These are phyloP conservation scores for Corythaeola cristata DNA, from an alignment of 2,113 vertebrate genomes.

Conservation along the genomic window DNA sequence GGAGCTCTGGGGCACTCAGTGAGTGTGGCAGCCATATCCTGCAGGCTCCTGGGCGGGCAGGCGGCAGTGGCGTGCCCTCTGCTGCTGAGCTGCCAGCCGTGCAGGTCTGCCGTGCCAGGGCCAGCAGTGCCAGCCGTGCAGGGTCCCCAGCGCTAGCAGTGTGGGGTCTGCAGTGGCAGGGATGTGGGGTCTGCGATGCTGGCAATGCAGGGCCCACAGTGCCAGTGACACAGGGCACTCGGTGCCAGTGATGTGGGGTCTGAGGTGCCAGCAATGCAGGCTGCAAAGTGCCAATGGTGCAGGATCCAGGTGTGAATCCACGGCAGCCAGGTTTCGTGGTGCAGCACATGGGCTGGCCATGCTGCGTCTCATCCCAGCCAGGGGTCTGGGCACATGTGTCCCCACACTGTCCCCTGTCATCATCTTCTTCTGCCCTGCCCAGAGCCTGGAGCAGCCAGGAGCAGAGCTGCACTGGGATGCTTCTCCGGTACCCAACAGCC, in stretches of 20 bases:
- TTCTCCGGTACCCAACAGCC: neutral
- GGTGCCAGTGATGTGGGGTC: neutral
- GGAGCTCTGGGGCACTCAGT: neutral
- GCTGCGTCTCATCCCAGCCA: neutral
- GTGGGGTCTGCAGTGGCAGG: neutral
- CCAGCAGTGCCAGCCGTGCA: accelerated
- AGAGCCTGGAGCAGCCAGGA: neutral
- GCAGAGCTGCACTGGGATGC: neutral
- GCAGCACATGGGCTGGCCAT: neutral
- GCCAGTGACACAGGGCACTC: accelerated
- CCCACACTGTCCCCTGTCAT: neutral
- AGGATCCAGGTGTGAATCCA: neutral
- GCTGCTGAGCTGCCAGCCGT: neutral
- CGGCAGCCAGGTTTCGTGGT: neutral
- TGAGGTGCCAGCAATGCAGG: neutral
- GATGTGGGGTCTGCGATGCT: neutral
- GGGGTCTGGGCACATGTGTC: neutral
- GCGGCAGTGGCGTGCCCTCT: neutral
- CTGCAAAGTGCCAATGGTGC: neutral
- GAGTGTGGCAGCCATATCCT: neutral
- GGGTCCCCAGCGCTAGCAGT: neutral
- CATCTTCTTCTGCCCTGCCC: neutral
- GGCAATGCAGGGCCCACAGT: neutral
- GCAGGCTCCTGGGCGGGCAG: neutral
- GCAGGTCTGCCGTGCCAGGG: neutral